These are phyloP conservation scores for Shinisaurus crocodilurus DNA, from an alignment of 2,113 vertebrate genomes.

Conservation along the genomic window DNA sequence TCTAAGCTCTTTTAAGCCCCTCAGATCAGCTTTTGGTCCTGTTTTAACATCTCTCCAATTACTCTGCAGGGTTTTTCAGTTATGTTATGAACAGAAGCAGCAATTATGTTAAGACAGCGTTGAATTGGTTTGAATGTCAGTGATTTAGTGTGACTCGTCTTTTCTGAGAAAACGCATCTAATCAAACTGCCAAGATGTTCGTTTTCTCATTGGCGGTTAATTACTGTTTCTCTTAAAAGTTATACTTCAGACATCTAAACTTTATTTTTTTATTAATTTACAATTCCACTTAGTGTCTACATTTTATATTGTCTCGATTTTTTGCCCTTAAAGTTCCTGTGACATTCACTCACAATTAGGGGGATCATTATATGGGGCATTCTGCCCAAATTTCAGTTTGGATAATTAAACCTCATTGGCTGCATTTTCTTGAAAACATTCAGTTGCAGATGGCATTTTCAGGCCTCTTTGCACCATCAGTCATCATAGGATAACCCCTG, in stretches of 20 bases:
- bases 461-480: not conserved
- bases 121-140: not conserved
- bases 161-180: conserved; percentile 6
- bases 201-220: conserved; percentile 20
- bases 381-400: not conserved
- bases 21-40: not conserved
- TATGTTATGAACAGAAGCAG: not conserved
- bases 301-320: not conserved
- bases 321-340: not conserved
- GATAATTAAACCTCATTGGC: not conserved
- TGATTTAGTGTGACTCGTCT: not conserved
- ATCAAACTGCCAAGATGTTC: conserved; percentile 18
- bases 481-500: not conserved
- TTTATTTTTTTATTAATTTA: not conserved
- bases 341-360: not conserved
- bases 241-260: not conserved
- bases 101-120: not conserved
- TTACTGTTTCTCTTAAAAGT: conserved; percentile 11
- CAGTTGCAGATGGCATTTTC: not conserved
- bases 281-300: not conserved
- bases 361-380: not conserved
- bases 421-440: not conserved
- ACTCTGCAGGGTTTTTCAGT: conserved; percentile 5
- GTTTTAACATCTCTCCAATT: not conserved
- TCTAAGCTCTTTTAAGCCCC: not conserved